Evolutionary conservation across 1,140 invertebrate species (phyloP).

Genomic region (Drosophila dunni): DNA sequence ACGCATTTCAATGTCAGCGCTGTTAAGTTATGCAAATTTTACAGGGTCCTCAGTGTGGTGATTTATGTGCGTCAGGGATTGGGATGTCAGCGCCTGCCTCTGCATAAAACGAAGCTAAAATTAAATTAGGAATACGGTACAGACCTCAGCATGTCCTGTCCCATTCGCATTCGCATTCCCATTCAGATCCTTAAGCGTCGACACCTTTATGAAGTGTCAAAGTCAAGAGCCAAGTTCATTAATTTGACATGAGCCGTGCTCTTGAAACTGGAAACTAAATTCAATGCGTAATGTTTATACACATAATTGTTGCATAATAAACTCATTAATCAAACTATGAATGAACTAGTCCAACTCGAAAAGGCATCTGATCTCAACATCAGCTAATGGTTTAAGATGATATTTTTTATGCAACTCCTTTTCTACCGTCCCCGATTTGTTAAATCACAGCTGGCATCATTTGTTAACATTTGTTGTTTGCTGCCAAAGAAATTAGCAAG

Average conservation of each 20-base stretch:
- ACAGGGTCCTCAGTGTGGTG: constrained; percentile 56
- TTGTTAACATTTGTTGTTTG: constrained; percentile 40
- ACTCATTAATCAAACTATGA: constrained; percentile 67
- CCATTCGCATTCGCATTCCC: constrained; percentile 17
- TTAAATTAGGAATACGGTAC: constrained; percentile 60
- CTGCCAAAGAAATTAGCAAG: constrained; percentile 7
- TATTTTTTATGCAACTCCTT: constrained; percentile 51
- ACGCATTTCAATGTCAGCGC: constrained; percentile 33
- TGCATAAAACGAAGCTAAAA: constrained; percentile 71
- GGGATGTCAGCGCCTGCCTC: constrained; percentile 51
- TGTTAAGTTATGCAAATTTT: constrained; percentile 69
- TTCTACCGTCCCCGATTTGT: not conserved
- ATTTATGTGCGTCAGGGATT: constrained; percentile 64
- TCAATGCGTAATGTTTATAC: constrained; percentile 61
- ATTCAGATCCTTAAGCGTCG: constrained; percentile 48
- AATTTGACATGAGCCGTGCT: constrained; percentile 75
- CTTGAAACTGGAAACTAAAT: constrained; percentile 55
- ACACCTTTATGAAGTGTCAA: constrained; percentile 82
- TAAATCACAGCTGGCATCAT: not conserved
- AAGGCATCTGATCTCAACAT: constrained; percentile 24
- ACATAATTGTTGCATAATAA: constrained; percentile 82
- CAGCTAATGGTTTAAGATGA: constrained; percentile 69
- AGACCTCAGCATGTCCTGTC: constrained; percentile 45
- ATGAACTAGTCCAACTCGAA: constrained; percentile 42
- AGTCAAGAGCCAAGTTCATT: constrained; percentile 77